Evolutionary conservation across 35 echinoderm and acorn worm species (phyloP), one percentile per base, ranked within the genome.

Genomic region (Apostichopus californicus): DNA sequence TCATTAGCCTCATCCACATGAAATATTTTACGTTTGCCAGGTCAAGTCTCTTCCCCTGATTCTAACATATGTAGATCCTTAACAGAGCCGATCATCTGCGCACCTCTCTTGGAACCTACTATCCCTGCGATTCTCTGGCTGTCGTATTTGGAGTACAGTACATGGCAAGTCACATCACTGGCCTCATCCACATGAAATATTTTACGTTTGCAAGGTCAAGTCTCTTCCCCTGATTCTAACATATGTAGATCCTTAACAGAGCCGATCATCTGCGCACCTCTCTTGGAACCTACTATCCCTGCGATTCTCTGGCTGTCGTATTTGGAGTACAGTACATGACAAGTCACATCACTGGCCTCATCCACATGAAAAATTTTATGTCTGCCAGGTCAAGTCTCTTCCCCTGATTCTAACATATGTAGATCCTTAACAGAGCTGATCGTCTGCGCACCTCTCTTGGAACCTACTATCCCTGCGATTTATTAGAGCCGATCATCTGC

Each of bases 101-200:
- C 70, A 58, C 80, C 94, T 17, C 95, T 83, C 8, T 87, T 56
- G 3, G 58, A 78, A n/a, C 97, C 97, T 0, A 98, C 94, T 1
- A 98, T 82, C 11, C 93, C 85, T 1, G 90, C 81, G 17, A 98
- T 80, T 92, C 93, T 92, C 14, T 96, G 97, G 17, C 81, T 92
- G 58, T 98, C 97, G 79, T 96, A 98, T 57, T 88, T 90, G 15
- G 97, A 93, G 78, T 94, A 98, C 13, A 98, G 56, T 54, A 94
- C 73, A 54, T 78, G 90, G 77, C 97, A 96, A 34, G 91, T 96
- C 64, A 94, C 71, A 54, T 96, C 95, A 18, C 34, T 89, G 3
- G 91, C 90, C 13, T 87, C 82, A 12, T 90, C 75, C 24, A 25
- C 24, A 25, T 25, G 24, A 25, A 25, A 25, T 25, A 25, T 25